Evolutionary conservation across 2,113 vertebrate species (phyloP).

Genomic region (Ptilorrhoa leucosticta): DNA sequence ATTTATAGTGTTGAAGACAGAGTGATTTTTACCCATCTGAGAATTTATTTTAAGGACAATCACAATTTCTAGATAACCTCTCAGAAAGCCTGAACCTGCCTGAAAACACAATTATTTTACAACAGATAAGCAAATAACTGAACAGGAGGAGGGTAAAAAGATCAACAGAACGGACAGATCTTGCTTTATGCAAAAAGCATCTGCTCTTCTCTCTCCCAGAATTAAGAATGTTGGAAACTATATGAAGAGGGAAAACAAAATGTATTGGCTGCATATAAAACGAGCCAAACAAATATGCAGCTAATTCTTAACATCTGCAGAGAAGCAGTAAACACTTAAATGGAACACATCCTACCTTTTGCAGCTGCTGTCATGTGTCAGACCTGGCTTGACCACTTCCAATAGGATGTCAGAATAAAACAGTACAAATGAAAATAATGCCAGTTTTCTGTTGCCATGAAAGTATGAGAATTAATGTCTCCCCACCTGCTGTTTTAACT

Average conservation of each 20-base stretch:
- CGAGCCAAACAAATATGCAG: slow-evolving; percentile 16
- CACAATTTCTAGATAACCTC: neutral
- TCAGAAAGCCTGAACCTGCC: slow-evolving; percentile 30
- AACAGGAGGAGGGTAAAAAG: neutral
- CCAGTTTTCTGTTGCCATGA: neutral
- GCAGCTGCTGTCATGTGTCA: neutral
- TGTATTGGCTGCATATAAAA: neutral
- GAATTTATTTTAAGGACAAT: neutral
- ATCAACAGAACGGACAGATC: neutral
- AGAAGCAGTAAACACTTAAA: neutral
- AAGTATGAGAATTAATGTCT: slow-evolving; percentile 1
- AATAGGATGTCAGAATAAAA: slow-evolving; percentile 11
- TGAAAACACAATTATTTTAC: neutral
- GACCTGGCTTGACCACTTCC: slow-evolving; percentile 6
- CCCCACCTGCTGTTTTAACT: slow-evolving; percentile 96
- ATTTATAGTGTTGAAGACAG: neutral
- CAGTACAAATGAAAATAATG: slow-evolving; percentile 7
- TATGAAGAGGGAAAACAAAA: slow-evolving; percentile 23
- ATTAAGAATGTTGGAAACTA: neutral
- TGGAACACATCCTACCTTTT: slow-evolving; percentile 22
- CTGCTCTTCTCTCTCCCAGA: neutral
- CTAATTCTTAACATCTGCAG: neutral
- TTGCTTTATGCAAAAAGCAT: neutral
- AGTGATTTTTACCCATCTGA: neutral
- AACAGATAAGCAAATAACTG: slow-evolving; percentile 9